Conservation (phyloP, 2,113 vertebrate species). For the Calyptommatus sinebrachiatus region DNA sequence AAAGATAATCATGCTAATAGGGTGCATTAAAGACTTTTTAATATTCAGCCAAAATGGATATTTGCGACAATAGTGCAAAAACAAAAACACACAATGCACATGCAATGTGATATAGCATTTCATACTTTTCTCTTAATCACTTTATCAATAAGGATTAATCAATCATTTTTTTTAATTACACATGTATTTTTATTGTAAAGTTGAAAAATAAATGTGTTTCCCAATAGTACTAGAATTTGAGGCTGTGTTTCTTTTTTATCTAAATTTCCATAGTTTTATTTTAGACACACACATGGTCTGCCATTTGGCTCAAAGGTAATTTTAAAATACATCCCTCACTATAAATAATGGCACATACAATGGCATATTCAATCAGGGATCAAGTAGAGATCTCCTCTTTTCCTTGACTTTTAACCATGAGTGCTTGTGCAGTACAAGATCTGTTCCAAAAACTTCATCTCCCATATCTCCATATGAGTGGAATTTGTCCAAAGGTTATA, state of each 20-base stretch:
- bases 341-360: not conserved
- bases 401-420: too few species aligned
- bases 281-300: not conserved
- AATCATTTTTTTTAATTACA: not conserved
- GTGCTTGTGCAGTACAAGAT: too few species aligned
- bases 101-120: too few species aligned
- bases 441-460: too few species aligned
- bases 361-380: not conserved
- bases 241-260: not conserved
- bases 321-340: not conserved
- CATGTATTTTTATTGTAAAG: not conserved
- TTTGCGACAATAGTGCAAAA: not conserved
- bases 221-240: not conserved
- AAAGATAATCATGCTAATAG: constrained; percentile 48
- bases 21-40: not conserved
- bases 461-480: too few species aligned
- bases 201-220: not conserved
- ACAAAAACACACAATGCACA: not conserved
- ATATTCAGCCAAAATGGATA: not conserved
- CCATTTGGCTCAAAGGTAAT: not conserved
- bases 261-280: not conserved
- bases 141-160: too few species aligned
- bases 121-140: not conserved
- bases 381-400: too few species aligned
- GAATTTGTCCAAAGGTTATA: too few species aligned